phyloP scores from a whole-genome alignment of 2,113 vertebrate species.

The Hypomesus transpacificus region DNA sequence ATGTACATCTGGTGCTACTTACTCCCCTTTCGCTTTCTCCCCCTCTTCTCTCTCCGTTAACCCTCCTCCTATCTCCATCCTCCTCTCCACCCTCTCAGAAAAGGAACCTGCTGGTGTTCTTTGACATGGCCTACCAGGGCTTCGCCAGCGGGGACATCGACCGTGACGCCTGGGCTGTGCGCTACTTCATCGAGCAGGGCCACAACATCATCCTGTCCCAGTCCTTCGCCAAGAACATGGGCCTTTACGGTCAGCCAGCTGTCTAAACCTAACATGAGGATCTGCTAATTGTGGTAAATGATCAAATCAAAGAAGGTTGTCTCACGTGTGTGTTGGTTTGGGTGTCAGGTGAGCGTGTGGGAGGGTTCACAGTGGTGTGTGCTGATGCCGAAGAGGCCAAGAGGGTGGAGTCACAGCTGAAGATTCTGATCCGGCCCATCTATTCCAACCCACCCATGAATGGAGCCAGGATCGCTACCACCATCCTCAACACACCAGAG shows the following conservation, averaged over 20 bases:
- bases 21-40: background rate
- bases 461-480: conserved; percentile 88
- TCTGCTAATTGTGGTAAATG: background rate
- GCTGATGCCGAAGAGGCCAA: conserved; percentile 88
- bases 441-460: conserved; percentile 97
- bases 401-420: conserved; percentile 92
- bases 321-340: background rate
- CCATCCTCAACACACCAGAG: conserved; percentile 87
- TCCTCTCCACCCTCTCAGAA: conserved; percentile 69
- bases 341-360: conserved; percentile 88
- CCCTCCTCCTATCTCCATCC: background rate
- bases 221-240: conserved; percentile 99
- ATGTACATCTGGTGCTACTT: background rate
- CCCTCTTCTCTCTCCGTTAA: background rate
- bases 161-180: conserved; percentile 92
- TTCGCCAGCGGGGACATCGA: conserved; percentile 96
- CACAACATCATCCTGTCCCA: conserved; percentile 87
- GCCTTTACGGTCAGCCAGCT: conserved; percentile 87
- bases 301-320: background rate
- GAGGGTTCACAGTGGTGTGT: conserved; percentile 91
- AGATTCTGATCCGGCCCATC: conserved; percentile 96
- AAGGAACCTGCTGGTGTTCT: conserved; percentile 89
- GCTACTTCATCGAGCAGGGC: conserved; percentile 92
- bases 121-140: conserved; percentile 99
- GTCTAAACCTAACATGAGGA: background rate